Percentiles rank a stretch among this genome's conserved stretches.
Conservation (phyloP, 2,113 vertebrate genomes). For the Herpetotheres cachinnans region DNA sequence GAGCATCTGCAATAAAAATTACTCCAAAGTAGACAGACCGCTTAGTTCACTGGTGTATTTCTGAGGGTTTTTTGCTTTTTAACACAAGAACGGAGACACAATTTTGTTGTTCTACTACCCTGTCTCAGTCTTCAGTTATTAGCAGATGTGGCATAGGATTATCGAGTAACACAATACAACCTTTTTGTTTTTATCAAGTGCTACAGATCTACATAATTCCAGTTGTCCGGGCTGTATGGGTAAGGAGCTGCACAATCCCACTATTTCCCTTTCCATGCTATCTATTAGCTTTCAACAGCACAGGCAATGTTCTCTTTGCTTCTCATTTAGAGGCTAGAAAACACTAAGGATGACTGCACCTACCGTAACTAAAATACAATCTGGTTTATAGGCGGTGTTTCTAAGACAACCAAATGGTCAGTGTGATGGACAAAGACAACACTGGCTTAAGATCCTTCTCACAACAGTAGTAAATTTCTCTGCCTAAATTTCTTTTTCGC, state of each 20-base stretch:
- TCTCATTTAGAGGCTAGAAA: no score
- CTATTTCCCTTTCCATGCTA: background rate
- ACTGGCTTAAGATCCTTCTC: background rate
- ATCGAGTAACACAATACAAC: no score
- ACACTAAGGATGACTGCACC: accelerated
- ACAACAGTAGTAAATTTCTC: background rate
- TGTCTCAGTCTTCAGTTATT: background rate
- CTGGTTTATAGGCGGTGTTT: background rate
- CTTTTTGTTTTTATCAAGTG: background rate
- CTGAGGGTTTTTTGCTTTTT: background rate
- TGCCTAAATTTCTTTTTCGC: background rate
- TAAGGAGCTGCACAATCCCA: background rate
- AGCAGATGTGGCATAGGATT: background rate
- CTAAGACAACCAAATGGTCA: background rate
- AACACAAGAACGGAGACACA: no score
- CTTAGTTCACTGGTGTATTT: background rate
- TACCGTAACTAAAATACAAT: background rate
- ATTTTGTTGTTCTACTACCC: accelerated
- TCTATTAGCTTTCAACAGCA: background rate
- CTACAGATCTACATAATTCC: no score
- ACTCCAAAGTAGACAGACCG: no score
- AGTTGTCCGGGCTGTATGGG: no score
- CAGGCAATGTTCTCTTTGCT: background rate
- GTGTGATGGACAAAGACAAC: background rate
- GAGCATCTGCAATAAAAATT: background rate